A percentile compares a stretch with the other conserved stretches of the same genome.
Evolutionary conservation across 2,797 vertebrate species (phyloP).

Genomic region (Neosilurus hyrtlii): DNA sequence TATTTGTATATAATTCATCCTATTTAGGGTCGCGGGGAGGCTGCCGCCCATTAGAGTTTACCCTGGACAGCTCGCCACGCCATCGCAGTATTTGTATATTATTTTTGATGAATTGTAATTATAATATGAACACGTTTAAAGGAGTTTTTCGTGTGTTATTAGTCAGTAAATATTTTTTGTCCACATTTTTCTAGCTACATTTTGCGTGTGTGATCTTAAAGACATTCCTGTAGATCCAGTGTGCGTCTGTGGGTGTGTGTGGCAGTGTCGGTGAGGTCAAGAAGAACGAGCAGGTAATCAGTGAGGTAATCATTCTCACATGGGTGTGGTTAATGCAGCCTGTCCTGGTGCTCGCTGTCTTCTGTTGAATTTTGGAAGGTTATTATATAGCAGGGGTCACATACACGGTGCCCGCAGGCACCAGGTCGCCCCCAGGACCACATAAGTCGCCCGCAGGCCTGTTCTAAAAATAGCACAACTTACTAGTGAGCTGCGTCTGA

Average conservation of each 20-base stretch:
- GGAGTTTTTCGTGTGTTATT: not conserved
- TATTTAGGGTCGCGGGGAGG: too few relatives aligned
- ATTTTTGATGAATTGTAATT: not conserved
- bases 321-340: not conserved
- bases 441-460: too few relatives aligned
- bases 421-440: too few relatives aligned
- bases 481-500: too few relatives aligned
- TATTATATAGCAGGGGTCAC: too few relatives aligned
- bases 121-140: not conserved
- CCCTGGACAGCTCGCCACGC: too few relatives aligned
- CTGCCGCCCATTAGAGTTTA: too few relatives aligned
- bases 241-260: not conserved
- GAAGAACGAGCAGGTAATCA: not conserved
- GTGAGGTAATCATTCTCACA: not conserved
- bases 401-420: too few relatives aligned
- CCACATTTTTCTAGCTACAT: not conserved
- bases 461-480: too few relatives aligned
- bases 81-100: too few relatives aligned
- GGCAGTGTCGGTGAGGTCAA: not conserved
- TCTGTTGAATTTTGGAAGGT: not conserved
- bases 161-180: not conserved
- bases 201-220: not conserved
- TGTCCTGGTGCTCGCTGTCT: not conserved
- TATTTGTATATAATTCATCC: too few relatives aligned
- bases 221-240: not conserved